A percentile compares a stretch with the other conserved stretches of the same genome.
phyloP scores from a whole-genome alignment of 1,140 invertebrate species.

The Pomacea maculata region DNA sequence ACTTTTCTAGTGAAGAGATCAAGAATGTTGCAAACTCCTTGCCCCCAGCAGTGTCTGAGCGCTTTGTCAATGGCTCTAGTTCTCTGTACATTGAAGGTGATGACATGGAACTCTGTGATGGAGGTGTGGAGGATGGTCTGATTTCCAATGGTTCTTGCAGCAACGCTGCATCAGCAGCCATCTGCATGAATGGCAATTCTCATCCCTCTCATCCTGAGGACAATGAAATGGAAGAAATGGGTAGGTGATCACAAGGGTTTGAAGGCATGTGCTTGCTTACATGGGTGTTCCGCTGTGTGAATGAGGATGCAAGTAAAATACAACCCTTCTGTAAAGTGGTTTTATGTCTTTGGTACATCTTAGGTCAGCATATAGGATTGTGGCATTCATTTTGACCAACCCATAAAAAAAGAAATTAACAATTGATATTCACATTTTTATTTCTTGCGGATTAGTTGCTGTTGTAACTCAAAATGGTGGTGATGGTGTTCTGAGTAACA shows the following conservation, averaged over 20 bases:
- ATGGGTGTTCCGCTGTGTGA: too few relatives aligned
- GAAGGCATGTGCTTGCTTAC: too few relatives aligned
- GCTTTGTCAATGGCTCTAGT: slow-evolving; percentile 53
- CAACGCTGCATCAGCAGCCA: neutral
- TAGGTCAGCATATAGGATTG: too few relatives aligned
- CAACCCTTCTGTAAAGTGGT: too few relatives aligned
- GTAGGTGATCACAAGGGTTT: slow-evolving; percentile 40
- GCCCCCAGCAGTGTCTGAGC: slow-evolving; percentile 65
- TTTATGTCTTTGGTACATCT: too few relatives aligned
- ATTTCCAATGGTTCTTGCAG: slow-evolving; percentile 19
- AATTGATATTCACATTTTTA: too few relatives aligned
- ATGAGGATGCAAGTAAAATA: too few relatives aligned
- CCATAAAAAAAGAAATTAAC: too few relatives aligned
- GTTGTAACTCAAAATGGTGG: too few relatives aligned
- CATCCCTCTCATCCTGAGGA: slow-evolving; percentile 49
- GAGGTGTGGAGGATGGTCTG: slow-evolving; percentile 43
- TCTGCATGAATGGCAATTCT: slow-evolving; percentile 70
- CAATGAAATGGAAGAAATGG: slow-evolving; percentile 63
- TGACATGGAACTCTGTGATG: slow-evolving; percentile 72
- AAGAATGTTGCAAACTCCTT: slow-evolving; percentile 70
- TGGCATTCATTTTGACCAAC: too few relatives aligned
- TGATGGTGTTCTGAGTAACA: too few relatives aligned
- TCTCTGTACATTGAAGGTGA: slow-evolving; percentile 61
- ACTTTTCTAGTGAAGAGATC: slow-evolving; percentile 64
- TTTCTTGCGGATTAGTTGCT: too few relatives aligned